Base-by-base conservation (phyloP, 1,140 invertebrate species). In the Monomorium pharaonis region DNA sequence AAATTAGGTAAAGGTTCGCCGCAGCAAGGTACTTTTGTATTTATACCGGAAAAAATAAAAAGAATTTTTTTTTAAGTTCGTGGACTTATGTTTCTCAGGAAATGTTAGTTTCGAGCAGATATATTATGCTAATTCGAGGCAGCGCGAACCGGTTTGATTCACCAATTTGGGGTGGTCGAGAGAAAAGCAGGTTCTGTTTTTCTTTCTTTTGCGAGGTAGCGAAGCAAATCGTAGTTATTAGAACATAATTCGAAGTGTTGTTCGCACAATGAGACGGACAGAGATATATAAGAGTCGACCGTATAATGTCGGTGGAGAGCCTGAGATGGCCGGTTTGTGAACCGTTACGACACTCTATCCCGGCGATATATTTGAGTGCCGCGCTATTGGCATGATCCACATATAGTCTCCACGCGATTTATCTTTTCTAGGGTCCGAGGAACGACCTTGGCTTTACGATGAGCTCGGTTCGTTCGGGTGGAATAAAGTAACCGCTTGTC, bases 341-440 rank as follows among this genome's bases (percentile, higher is more conserved):
- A 93, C 92, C 92, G 91, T 93, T 93, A 93, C 78, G 56, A 84
- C 56, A 86, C 92, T 77, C 83, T 51, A 70, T n/a, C 67, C 74
- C 54, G 60, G 85, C 74, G 86, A 85, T 91, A 81, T 91, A 88
- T 92, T 86, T 89, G 87, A 86, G 86, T 6, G 21, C 16, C 60
- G 81, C 56, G 69, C 42, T 62, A 49, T 84, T 44, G 42, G 47
- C 69, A 27, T 49, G 69, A 62, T 72, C 69, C 37, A 56, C 72
- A 42, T 49, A 49, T 14, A 7, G 18, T 83, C 21, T 33, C 62
- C 24, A 37, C 16, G 21, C 6, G 14, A 14, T 27, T 30, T 60
- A 42, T 56, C 30, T 60, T 30, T 27, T 7, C 16, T 18, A 60
- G 44, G 51, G 7, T 58, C 44, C n/a, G 65, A 42, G 16, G 30